Evolutionary conservation across 2,113 vertebrate species (phyloP), one percentile per base, ranked within the genome.

Genomic region (Azemiops feae): DNA sequence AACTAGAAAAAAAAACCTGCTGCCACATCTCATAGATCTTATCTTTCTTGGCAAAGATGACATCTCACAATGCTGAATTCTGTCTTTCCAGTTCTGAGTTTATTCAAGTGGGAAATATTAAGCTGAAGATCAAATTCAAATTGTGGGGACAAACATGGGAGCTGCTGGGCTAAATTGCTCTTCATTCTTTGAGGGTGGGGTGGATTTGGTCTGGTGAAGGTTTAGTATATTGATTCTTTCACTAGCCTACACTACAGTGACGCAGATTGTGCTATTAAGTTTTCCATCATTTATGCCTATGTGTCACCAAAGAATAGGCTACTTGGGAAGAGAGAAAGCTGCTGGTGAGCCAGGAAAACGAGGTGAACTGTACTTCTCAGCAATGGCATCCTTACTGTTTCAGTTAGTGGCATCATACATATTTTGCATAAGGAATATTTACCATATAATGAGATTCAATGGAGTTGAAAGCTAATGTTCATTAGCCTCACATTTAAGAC

Each of bases 381-480:
- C 58, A 93, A 92, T 94, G 88, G 86, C 34, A 85, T 95, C 81
- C n/a, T 94, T 96, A 93, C 94, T 95, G 89, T 1, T 96, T 96
- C 96, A 95, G 92, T 89, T 95, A 95, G 92, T 57, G 54, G 87
- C 95, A 60, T 96, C 93, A 95, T 87, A 88, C 90, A 57, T 90
- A 93, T 95, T 94, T 95, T 94, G 93, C 92, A 93, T 53, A 93
- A 91, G 92, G 85, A 27, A n/a, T 97, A 92, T 94, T 92, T 93
- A 94, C 88, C 92, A 86, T 69, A 91, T 92, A 94, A 95, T 91
- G 92, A 93, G 52, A 50, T 92, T 96, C 94, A 91, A 8, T 90
- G 86, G 89, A 91, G 52, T 96, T 94, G 95, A 96, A 97, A 97
- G 94, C 91, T 95, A 16, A 96, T 93, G 89, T 96, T 97, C 86